A percentile compares a stretch with the other conserved stretches of the same genome.
These are phyloP conservation scores for Papilio xuthus DNA, from an alignment of 1,140 invertebrate genomes.

Conservation along the genomic window DNA sequence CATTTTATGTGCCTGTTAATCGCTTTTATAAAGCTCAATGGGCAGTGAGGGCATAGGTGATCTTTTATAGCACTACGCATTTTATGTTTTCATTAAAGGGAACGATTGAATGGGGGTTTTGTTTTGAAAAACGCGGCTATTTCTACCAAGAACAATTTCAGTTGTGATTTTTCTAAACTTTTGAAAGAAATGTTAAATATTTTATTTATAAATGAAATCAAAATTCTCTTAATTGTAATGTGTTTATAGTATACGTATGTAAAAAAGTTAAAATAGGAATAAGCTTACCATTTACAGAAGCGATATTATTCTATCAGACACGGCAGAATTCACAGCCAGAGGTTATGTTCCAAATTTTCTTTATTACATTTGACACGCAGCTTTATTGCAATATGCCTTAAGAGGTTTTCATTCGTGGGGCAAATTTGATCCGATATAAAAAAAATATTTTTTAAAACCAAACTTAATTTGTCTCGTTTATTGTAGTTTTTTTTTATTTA, in stretches of 20 bases:
- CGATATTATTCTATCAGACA: constrained; percentile 43
- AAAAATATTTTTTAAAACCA: not conserved
- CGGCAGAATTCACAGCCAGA: constrained; percentile 57
- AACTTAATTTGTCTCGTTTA: too few relatives aligned
- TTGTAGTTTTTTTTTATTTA: too few relatives aligned
- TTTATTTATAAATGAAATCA: not conserved
- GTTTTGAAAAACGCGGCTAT: not conserved
- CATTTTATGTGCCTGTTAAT: constrained; percentile 59
- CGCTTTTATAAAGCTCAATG: constrained; percentile 48
- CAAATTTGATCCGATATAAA: not conserved
- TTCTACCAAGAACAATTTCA: not conserved
- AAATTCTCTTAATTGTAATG: not conserved
- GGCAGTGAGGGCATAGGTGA: constrained; percentile 34
- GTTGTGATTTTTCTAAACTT: too few relatives aligned
- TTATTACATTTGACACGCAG: constrained; percentile 62
- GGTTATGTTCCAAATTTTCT: constrained; percentile 55
- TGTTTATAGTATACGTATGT: constrained; percentile 29
- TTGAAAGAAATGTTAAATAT: not conserved
- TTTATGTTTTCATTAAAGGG: constrained; percentile 5
- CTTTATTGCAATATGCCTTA: constrained; percentile 16
- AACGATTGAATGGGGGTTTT: not conserved
- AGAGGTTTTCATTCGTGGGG: not conserved
- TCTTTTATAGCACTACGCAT: not conserved
- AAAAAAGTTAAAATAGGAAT: constrained; percentile 67
- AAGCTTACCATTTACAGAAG: constrained; percentile 52